Base-by-base conservation (phyloP, 2,797 vertebrate genomes). In the Phalloptychus januarius region DNA sequence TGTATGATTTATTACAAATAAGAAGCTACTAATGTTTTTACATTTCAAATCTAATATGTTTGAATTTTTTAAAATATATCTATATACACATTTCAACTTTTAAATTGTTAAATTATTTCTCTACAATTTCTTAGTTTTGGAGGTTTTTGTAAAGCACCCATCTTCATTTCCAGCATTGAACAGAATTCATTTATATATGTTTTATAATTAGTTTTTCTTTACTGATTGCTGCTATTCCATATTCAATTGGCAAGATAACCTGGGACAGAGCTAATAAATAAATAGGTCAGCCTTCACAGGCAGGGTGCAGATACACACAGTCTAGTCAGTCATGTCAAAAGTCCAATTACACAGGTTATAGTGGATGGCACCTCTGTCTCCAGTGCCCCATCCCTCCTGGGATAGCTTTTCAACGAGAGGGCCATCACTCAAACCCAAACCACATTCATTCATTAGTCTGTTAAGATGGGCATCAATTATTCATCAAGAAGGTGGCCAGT, bases 381-480 rank as follows among this genome's bases (percentile, higher is more conserved):
- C 91, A 83, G 91, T 91, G 93, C 89, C 87, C 90, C 61, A 67
- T 81, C 88, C 92, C 95, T 94, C 94, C 75, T 92, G 95, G 95
- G 95, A 95, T 79, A 83, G 83, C 91, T 87, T 91, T 91, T 93
- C 91, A 89, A 90, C 81, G 78, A 91, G 94, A 94, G 94, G 92
- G 86, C 93, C 93, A 95, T 95, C 95, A 94, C 90, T 94, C 94
- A 95, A 90, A 94, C 84, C 91, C 91, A 91, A 93, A 95, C 93
- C 94, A 93, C 93, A 94, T 93, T 94, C 94, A 95, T 95, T 95
- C 93, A 95, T 95, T 93, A 95, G 93, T 89, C 91, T 77, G 91
- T 95, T 95, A 95, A 94, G 90, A 93, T 90, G 87, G 87, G 56
- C 88, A 95, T 95, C 94, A 95, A 94, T 95, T 95, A 95, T 95